Evolutionary conservation across 1,140 invertebrate genomes (phyloP), one percentile per base, ranked within the genome.

Genomic region (Pseudomyrmex sp.): DNA sequence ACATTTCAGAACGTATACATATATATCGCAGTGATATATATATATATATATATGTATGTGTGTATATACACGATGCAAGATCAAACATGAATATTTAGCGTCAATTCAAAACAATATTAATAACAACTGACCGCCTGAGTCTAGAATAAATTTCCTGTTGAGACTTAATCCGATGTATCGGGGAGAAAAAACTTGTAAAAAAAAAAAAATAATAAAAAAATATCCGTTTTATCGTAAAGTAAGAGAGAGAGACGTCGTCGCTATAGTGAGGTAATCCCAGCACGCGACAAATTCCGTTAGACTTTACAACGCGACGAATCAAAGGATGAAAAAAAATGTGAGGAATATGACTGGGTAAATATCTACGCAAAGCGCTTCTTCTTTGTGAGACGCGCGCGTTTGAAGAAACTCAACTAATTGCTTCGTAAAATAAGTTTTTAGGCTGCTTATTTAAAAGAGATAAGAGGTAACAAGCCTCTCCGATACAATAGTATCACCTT

Each of bases 51-150:
- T 26, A 26, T 26, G 26, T 35, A 0, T 35, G 5, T 35, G 3
- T 35, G 0, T 35, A 35, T 35, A 35, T 35, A 35, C 5, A 35
- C 35, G 0, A 35, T 12, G 56, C 70, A 86, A 46, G 54, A 65
- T 87, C 77, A 85, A 88, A 75, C 15, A 10, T 62, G 66, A 87
- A 84, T 84, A 84, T 84, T 84, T 26, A 74, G 56, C n/a, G 86
- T 88, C 75, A 88, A 87, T 87, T 88, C 58, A 84, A 73, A 59
- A 35, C 35, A 35, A 35, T 35, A 35, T 35, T 35, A 82, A 54
- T 61, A 69, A 70, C 54, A 80, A 61, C 59, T 18, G 56, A 73
- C 18, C 26, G 65, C 58, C 10, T 20, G 52, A 77, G 18, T 35
- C 44, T 79, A 79, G 65, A 58, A 58, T 70, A 70, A 79, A 44